phyloP scores from a whole-genome alignment of 2,888 invertebrate species.

The Euproctis similis region DNA sequence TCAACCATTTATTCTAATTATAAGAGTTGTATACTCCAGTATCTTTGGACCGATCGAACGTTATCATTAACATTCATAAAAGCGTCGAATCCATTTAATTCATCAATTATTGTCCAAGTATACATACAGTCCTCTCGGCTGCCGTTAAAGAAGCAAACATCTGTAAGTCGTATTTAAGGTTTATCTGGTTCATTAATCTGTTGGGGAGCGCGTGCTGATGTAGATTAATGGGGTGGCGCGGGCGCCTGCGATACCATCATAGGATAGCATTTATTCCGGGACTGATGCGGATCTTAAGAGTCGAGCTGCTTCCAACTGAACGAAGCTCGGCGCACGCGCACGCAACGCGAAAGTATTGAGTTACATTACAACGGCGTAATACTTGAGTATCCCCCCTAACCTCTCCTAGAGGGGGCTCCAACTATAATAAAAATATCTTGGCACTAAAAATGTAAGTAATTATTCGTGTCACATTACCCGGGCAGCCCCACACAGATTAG shows the following conservation, averaged over 20 bases:
- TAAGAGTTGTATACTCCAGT: slow-evolving; percentile 38
- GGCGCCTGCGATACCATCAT: slow-evolving; percentile 59
- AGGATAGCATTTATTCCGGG: slow-evolving; percentile 56
- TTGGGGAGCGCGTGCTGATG: slow-evolving; percentile 68
- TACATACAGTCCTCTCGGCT: slow-evolving; percentile 39
- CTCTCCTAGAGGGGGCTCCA: no score
- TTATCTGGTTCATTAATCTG: slow-evolving; percentile 73
- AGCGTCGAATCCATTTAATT: slow-evolving; percentile 55
- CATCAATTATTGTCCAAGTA: slow-evolving; percentile 55
- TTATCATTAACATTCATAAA: slow-evolving; percentile 64
- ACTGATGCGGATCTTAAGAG: slow-evolving; percentile 49
- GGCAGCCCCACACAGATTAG: slow-evolving; percentile 16
- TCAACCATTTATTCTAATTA: slow-evolving; percentile 65
- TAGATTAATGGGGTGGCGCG: slow-evolving; percentile 70
- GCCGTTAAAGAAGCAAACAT: slow-evolving; percentile 52
- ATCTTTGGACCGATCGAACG: slow-evolving; percentile 40
- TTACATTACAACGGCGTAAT: slow-evolving; percentile 18
- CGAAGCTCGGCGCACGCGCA: slow-evolving; percentile 37
- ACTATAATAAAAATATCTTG: slow-evolving; percentile 21
- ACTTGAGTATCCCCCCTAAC: slow-evolving; percentile 13
- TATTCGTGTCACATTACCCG: slow-evolving; percentile 23
- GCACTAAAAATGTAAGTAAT: slow-evolving; percentile 24
- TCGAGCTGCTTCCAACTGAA: slow-evolving; percentile 22
- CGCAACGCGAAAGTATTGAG: slow-evolving; percentile 37
- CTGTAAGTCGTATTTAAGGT: slow-evolving; percentile 67